These are phyloP conservation scores for Heteronetta atricapilla DNA, from an alignment of 2,113 vertebrate genomes.

Conservation along the genomic window DNA sequence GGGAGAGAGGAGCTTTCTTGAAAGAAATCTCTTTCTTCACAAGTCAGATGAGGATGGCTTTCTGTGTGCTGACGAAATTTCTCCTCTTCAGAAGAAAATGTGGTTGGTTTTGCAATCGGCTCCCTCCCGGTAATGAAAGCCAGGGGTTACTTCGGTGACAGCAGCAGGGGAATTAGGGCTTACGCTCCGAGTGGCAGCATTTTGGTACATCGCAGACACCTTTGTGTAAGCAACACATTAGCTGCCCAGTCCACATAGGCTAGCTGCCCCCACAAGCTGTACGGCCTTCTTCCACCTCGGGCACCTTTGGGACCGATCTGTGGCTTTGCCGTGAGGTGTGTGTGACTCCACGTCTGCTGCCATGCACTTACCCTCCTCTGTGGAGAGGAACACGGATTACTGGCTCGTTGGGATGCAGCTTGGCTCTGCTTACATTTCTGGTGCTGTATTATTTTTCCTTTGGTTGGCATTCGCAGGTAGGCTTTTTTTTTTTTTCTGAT, in stretches of 20 bases:
- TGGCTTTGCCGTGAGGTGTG: not conserved
- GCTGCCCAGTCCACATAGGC: rapidly evolving
- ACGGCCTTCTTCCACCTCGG: not conserved
- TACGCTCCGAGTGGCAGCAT: not conserved
- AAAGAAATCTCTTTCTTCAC: not conserved
- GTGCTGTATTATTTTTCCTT: not conserved
- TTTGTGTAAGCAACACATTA: not conserved
- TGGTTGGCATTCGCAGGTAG: not conserved
- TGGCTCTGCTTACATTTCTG: not conserved
- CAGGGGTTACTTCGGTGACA: not conserved
- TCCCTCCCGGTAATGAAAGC: not conserved
- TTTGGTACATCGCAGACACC: not conserved
- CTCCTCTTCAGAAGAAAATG: not conserved
- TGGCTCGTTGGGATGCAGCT: not conserved
- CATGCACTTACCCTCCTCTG: not conserved
- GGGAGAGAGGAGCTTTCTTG: not conserved
- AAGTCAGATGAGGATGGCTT: not conserved
- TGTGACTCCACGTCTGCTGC: not conserved
- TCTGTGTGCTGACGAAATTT: not conserved
- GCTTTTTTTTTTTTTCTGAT: not conserved
- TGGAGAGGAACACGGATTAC: not conserved
- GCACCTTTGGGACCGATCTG: not conserved
- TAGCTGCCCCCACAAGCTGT: not conserved
- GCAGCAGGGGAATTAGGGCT: not conserved
- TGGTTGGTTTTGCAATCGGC: not conserved